Evolutionary conservation across 2,888 invertebrate species (phyloP).

Genomic region (Andricus quercusramuli): DNA sequence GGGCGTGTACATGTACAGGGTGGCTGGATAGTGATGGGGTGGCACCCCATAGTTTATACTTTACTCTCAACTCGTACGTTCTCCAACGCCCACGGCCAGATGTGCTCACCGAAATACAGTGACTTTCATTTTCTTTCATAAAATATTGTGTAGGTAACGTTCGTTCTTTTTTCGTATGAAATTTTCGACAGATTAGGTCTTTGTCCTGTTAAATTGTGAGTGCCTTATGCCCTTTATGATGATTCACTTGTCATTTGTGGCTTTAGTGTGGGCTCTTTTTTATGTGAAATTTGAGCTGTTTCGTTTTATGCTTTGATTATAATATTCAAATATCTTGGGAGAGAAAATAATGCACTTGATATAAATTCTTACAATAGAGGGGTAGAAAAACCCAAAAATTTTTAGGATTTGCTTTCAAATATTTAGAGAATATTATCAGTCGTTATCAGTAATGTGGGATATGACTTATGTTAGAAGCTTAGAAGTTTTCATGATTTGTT

Average conservation of each 20-base stretch:
- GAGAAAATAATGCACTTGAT: neutral
- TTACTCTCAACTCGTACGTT: constrained; percentile 69
- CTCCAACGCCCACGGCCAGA: constrained; percentile 70
- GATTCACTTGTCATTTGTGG: neutral
- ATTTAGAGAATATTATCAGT: too few relatives aligned
- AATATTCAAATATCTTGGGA: neutral
- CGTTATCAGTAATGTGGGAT: too few relatives aligned
- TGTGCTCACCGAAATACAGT: constrained; percentile 70
- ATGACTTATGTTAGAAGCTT: too few relatives aligned
- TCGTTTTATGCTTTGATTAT: neutral
- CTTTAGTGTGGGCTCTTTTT: neutral
- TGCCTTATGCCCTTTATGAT: neutral
- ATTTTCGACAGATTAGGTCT: neutral
- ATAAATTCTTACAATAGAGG: too few relatives aligned
- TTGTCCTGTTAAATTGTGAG: neutral
- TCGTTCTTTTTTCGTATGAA: neutral
- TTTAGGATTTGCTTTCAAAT: too few relatives aligned
- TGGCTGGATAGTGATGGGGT: constrained; percentile 56
- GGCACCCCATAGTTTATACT: constrained; percentile 71
- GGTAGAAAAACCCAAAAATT: too few relatives aligned
- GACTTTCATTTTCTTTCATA: constrained; percentile 58
- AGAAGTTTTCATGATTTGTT: too few relatives aligned
- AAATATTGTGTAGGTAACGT: neutral
- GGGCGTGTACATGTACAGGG: constrained; percentile 44
- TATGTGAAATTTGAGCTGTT: neutral